Evolutionary conservation across 2,888 invertebrate genomes (phyloP).

Genomic region (Syrphus vitripennis): DNA sequence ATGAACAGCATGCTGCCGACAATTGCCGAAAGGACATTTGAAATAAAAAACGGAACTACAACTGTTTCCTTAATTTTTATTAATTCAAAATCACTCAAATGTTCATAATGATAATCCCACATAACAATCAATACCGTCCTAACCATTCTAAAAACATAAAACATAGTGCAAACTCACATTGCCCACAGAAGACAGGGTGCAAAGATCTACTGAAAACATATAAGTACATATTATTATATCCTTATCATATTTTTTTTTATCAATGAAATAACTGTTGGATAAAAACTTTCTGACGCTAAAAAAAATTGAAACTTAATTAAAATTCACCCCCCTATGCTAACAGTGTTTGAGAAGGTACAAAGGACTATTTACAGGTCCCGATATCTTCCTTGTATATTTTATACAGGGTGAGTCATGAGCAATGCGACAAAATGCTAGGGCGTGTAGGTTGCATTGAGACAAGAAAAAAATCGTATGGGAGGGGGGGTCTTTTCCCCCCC

Average conservation of each 20-base stretch:
- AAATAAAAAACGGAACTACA: conserved; percentile 73
- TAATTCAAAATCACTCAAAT: conserved; percentile 79
- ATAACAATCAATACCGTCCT: conserved; percentile 66
- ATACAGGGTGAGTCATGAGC: too few species aligned
- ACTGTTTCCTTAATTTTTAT: conserved; percentile 78
- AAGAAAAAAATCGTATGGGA: too few species aligned
- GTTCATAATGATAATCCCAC: conserved; percentile 79
- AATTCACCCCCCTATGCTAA: conserved; percentile 30
- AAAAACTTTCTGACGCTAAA: not conserved
- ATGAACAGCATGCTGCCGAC: conserved; percentile 44
- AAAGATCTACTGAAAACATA: conserved; percentile 33
- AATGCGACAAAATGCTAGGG: too few species aligned
- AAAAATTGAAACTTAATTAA: conserved; percentile 40
- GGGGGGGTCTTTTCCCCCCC: too few species aligned
- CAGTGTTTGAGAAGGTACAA: not conserved
- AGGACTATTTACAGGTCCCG: not conserved
- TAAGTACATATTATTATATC: conserved; percentile 34
- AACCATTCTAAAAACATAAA: not conserved
- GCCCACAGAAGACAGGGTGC: conserved; percentile 49
- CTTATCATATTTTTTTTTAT: conserved; percentile 21
- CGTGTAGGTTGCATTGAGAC: too few species aligned
- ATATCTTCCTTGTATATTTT: not conserved
- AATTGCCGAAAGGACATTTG: conserved; percentile 35
- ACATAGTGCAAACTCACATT: not conserved
- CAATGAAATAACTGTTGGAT: not conserved